These are phyloP conservation scores for Luffia ferchaultella DNA, from an alignment of 2,888 invertebrate species.

Conservation along the genomic window DNA sequence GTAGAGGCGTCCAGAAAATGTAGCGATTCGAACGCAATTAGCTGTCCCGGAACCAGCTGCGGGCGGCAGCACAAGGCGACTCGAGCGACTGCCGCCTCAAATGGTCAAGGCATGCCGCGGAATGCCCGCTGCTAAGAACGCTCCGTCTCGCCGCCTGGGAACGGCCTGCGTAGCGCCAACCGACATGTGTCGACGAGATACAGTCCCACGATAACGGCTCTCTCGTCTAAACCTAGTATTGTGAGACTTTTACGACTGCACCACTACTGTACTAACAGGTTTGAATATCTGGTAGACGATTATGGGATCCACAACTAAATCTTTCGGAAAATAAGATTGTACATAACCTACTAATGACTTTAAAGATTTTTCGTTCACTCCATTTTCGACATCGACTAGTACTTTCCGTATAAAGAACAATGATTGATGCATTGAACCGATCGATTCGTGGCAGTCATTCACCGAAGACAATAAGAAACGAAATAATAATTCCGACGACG, in stretches of 20 bases:
- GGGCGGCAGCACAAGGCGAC: background rate
- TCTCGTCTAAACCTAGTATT: too few relatives aligned
- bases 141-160: constrained; percentile 40
- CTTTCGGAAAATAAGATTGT: too few relatives aligned
- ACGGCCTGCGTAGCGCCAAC: constrained; percentile 26
- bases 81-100: constrained; percentile 42
- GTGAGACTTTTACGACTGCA: too few relatives aligned
- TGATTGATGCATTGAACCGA: background rate
- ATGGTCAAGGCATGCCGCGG: constrained; percentile 50
- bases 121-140: constrained; percentile 20
- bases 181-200: constrained; percentile 25
- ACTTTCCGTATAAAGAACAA: background rate
- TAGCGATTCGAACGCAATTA: constrained; percentile 3
- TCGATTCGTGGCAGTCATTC: background rate
- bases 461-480: background rate
- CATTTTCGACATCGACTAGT: too few relatives aligned
- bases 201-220: constrained; percentile 28
- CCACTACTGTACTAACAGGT: too few relatives aligned
- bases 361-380: too few relatives aligned
- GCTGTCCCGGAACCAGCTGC: constrained; percentile 38
- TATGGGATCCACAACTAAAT: too few relatives aligned
- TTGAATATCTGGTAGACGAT: too few relatives aligned
- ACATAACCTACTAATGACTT: too few relatives aligned
- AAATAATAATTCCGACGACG: background rate
- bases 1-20: background rate